Evolutionary conservation across 2,113 vertebrate genomes (phyloP).

Genomic region (Oostethus manadensis): DNA sequence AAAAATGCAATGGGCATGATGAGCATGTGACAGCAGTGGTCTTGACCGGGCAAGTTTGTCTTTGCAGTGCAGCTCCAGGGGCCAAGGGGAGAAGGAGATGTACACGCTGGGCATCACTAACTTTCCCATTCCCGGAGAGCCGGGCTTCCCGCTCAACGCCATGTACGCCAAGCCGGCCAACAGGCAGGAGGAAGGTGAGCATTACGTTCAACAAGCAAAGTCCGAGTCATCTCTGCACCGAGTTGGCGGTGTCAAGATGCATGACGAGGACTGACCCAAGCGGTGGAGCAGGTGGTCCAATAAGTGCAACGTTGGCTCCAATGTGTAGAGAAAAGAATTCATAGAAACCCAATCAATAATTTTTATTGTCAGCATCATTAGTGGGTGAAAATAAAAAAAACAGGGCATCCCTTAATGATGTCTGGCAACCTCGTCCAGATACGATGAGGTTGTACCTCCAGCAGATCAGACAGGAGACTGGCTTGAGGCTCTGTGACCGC

Average conservation of each 20-base stretch:
- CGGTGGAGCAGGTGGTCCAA: too few relatives aligned
- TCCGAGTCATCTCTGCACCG: too few relatives aligned
- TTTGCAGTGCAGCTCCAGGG: slow-evolving; percentile 89
- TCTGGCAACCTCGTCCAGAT: slow-evolving; percentile 69
- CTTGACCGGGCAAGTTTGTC: slow-evolving; percentile 14
- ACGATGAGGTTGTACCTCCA: slow-evolving; percentile 94
- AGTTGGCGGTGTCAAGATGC: too few relatives aligned
- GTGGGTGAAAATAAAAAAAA: too few relatives aligned
- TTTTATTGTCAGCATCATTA: too few relatives aligned
- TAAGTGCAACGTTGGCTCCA: too few relatives aligned
- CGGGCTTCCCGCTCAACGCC: slow-evolving; percentile 95
- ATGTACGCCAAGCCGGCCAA: slow-evolving; percentile 79
- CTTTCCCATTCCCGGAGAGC: slow-evolving; percentile 97
- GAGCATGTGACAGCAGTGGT: neutral
- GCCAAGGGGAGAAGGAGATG: slow-evolving; percentile 98
- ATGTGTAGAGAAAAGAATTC: too few relatives aligned
- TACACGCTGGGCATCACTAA: slow-evolving; percentile 95
- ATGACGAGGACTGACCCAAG: too few relatives aligned
- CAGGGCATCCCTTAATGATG: too few relatives aligned
- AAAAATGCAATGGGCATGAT: too few relatives aligned
- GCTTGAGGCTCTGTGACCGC: slow-evolving; percentile 91
- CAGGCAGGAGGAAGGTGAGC: slow-evolving; percentile 75
- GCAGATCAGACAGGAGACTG: slow-evolving; percentile 95
- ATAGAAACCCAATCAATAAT: too few relatives aligned
- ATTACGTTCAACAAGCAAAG: neutral